Conservation (phyloP, 2,113 vertebrate genomes). For the Todiramphus saurophagus region DNA sequence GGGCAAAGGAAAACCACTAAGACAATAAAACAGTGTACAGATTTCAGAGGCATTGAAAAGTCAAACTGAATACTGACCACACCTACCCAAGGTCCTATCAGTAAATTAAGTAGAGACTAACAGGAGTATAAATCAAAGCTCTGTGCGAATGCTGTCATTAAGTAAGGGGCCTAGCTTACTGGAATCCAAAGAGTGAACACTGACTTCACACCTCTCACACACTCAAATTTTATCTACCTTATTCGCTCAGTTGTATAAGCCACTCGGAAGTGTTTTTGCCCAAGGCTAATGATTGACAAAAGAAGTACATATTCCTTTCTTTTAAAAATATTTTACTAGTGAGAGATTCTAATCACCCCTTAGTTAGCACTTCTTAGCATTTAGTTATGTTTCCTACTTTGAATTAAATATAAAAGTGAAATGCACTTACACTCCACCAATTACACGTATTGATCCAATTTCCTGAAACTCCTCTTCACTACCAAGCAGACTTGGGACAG, state of each 20-base stretch:
- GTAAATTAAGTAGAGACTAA: not conserved
- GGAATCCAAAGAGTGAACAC: not conserved
- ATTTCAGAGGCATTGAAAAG: not conserved
- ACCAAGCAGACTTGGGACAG: conserved; percentile 65
- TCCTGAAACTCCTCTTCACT: conserved; percentile 46
- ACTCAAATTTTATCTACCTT: not conserved
- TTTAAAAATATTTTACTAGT: not conserved
- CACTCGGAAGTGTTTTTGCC: not conserved
- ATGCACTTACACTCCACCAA: conserved; percentile 85
- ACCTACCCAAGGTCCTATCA: not conserved
- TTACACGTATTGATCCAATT: conserved; percentile 80
- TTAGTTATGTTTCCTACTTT: not conserved
- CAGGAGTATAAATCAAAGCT: not conserved
- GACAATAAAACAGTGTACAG: not conserved
- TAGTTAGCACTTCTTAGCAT: not conserved
- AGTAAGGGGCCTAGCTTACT: not conserved
- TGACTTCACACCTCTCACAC: not conserved
- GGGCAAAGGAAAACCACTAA: not conserved
- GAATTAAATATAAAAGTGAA: not conserved
- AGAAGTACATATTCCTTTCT: not conserved
- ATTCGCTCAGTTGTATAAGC: not conserved
- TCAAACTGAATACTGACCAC: not conserved
- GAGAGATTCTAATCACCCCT: not conserved
- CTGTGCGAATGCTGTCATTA: not conserved
- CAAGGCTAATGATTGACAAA: not conserved